phyloP scores from a whole-genome alignment of 2,888 invertebrate genomes.

The Coenonympha arcania region DNA sequence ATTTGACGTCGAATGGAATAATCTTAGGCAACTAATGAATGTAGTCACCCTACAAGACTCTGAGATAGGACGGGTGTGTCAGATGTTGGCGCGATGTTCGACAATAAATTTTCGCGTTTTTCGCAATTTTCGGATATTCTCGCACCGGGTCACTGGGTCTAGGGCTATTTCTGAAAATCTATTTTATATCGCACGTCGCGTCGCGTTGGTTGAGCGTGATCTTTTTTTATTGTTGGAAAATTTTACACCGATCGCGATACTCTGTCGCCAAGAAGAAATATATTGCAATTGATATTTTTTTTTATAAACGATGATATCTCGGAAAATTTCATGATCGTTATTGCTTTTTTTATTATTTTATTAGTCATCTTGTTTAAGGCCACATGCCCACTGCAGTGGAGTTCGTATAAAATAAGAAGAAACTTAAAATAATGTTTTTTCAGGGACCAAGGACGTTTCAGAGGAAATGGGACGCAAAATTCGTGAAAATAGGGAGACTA shows the following conservation, averaged over 20 bases:
- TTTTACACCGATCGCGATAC: neutral
- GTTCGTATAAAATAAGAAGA: neutral
- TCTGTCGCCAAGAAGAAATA: neutral
- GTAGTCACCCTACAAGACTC: conserved; percentile 15
- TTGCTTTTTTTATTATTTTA: neutral
- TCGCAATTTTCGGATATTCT: conserved; percentile 22
- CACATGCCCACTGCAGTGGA: neutral
- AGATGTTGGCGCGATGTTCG: conserved; percentile 13
- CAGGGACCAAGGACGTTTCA: neutral
- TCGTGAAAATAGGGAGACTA: conserved; percentile 3
- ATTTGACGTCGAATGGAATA: too few species aligned
- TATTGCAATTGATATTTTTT: neutral
- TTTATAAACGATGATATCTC: neutral
- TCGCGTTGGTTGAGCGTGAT: conserved; percentile 2
- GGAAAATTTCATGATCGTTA: neutral
- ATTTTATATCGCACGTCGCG: conserved; percentile 6
- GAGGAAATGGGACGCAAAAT: neutral
- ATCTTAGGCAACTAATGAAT: neutral
- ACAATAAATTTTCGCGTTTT: conserved; percentile 28
- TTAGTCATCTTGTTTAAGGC: neutral
- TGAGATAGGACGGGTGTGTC: neutral
- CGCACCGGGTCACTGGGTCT: conserved; percentile 24
- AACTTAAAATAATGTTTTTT: neutral
- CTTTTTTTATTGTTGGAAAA: conserved; percentile 8
- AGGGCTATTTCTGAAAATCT: conserved; percentile 19